phyloP scores from a whole-genome alignment of 2,797 vertebrate genomes.

The Premnoplex brunnescens region DNA sequence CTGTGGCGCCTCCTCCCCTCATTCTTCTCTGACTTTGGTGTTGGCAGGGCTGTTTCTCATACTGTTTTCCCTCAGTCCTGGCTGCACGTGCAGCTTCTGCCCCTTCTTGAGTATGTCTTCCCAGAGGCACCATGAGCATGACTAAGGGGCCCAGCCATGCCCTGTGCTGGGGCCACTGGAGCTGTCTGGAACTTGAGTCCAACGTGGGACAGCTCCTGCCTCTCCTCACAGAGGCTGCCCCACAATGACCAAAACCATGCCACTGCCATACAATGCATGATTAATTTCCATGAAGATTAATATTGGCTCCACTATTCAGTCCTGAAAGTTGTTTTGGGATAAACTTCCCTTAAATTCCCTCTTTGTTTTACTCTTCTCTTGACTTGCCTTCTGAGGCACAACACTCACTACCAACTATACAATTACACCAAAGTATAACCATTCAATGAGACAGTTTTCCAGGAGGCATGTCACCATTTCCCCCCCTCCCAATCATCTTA shows the following conservation, averaged over 20 bases:
- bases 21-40: neutral
- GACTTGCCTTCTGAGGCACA: neutral
- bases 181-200: neutral
- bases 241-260: neutral
- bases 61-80: neutral
- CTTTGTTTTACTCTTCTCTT: neutral
- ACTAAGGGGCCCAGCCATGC: fast-evolving
- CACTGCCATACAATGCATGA: neutral
- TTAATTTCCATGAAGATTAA: neutral
- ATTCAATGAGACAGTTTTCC: neutral
- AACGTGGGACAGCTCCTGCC: no score
- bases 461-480: neutral
- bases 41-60: neutral
- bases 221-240: neutral
- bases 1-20: no score
- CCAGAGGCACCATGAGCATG: neutral
- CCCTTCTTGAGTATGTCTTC: neutral
- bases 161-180: no score
- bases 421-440: neutral
- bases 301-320: neutral
- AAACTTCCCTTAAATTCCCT: neutral
- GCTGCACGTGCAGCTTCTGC: neutral
- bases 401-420: neutral
- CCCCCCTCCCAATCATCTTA: neutral
- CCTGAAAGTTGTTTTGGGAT: neutral